Evolutionary conservation across 2,888 invertebrate genomes (phyloP), one percentile per base, ranked within the genome.

Genomic region (Therioaphis trifolii): DNA sequence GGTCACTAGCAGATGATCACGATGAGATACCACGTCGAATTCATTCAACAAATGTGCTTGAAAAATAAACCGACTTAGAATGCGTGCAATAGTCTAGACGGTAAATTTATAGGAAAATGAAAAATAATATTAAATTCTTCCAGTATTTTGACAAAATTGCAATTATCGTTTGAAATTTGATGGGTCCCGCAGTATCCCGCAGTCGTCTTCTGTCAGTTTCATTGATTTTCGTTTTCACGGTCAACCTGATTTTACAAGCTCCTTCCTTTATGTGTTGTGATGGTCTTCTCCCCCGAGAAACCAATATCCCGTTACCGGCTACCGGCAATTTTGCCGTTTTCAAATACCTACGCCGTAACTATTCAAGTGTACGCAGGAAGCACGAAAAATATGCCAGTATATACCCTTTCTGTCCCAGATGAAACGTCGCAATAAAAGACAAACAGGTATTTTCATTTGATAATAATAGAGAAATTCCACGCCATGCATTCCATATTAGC

Each of bases 401-500:
- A 35, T 43, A 40, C 3, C 69, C 55, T 21, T 24, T 79, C 24
- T 27, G 69, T 69, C n/a, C 27, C 27, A 5, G 27, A 69, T 43
- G 27, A 43, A 69, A 71, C 55, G 43, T 55, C 43, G 52, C 43
- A 55, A 71, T 58, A 29, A 61, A 79, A 69, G 58, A 61, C 71
- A 21, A 58, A 27, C 46, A 15, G 27, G 27, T 58, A 55, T 66
- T 52, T 52, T 24, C 55, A 27, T 80, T 69, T 55, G 58, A 55
- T 71, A 80, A 80, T 80, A 71, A 71, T 52, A 55, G 69, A 58
- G 15, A 61, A 69, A 80, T 71, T 71, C 71, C 80, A 29, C 15
- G 14, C 35, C 21, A 7, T 61, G 21, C 80, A 71, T 80, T 58
- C 58, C 68, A 58, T 24, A 40, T 49, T 15, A 15, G 9, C 15